Conservation (phyloP, 2,113 vertebrate genomes). For the Microtus montanus region DNA sequence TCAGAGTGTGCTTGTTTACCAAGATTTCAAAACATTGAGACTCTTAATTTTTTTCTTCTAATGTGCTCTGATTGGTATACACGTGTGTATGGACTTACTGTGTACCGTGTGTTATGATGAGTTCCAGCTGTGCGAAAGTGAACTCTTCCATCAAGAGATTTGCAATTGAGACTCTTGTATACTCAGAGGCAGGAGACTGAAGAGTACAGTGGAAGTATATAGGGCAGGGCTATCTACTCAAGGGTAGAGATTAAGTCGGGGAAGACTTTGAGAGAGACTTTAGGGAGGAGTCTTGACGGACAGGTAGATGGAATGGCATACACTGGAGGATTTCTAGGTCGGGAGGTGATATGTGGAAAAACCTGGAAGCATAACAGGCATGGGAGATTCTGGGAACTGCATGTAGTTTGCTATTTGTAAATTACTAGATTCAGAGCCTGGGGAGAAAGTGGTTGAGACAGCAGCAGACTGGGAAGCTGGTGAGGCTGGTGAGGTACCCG, state of each 20-base stretch:
- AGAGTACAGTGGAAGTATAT: neutral
- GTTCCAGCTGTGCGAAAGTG: neutral
- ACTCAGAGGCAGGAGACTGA: neutral
- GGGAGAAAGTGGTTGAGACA: neutral
- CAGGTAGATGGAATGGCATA: too few relatives aligned
- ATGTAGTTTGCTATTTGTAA: neutral
- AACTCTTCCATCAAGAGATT: neutral
- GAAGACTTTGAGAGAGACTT: too few relatives aligned
- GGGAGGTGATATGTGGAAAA: neutral
- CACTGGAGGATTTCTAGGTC: neutral
- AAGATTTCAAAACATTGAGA: slow-evolving; percentile 30
- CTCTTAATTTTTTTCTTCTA: neutral
- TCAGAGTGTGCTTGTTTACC: neutral
- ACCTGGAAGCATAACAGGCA: neutral
- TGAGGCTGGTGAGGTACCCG: neutral
- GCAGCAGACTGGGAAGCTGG: neutral
- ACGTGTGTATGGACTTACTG: neutral
- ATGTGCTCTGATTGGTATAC: neutral
- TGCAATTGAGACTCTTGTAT: neutral
- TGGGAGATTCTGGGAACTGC: neutral
- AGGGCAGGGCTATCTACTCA: neutral
- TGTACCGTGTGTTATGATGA: neutral
- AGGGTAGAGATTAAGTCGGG: neutral
- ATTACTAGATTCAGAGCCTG: neutral
- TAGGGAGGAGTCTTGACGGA: neutral